Evolutionary conservation across 2,888 invertebrate species (phyloP).

Genomic region (Imbricaverruca yamaguchii): DNA sequence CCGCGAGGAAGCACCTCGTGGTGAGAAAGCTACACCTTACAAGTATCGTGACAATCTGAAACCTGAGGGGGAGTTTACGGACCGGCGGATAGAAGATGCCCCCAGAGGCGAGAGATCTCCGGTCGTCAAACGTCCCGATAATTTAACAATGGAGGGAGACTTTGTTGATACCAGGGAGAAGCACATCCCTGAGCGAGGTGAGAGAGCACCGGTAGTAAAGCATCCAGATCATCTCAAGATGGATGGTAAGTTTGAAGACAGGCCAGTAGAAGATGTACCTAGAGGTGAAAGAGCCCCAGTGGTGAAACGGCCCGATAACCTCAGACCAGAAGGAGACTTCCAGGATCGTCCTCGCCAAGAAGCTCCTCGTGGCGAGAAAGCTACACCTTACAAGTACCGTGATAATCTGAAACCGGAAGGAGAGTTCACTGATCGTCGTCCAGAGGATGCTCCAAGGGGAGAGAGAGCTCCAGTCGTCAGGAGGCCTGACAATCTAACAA

Average conservation of each 20-base stretch:
- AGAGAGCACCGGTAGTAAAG: slow-evolving; percentile 43
- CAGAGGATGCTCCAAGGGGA: background rate
- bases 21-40: background rate
- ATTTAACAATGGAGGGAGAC: slow-evolving; percentile 36
- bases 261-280: background rate
- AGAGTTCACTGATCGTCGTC: background rate
- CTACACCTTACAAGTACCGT: background rate
- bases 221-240: slow-evolving; percentile 21
- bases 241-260: background rate
- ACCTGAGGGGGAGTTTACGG: background rate
- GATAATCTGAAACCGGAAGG: background rate
- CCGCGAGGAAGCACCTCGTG: background rate
- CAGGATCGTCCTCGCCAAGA: background rate
- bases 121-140: slow-evolving; percentile 25
- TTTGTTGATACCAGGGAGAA: background rate
- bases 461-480: slow-evolving; percentile 4
- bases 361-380: background rate
- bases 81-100: background rate
- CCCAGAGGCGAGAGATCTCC: slow-evolving; percentile 23
- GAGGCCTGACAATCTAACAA: background rate
- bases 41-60: background rate
- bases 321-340: slow-evolving; percentile 27
- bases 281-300: slow-evolving; percentile 30
- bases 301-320: slow-evolving; percentile 28
- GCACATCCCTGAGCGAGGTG: slow-evolving; percentile 34